Percentiles rank a stretch among this genome's conserved stretches.
phyloP scores from a whole-genome alignment of 2,797 vertebrate genomes.

The Enteromius radiatus region DNA sequence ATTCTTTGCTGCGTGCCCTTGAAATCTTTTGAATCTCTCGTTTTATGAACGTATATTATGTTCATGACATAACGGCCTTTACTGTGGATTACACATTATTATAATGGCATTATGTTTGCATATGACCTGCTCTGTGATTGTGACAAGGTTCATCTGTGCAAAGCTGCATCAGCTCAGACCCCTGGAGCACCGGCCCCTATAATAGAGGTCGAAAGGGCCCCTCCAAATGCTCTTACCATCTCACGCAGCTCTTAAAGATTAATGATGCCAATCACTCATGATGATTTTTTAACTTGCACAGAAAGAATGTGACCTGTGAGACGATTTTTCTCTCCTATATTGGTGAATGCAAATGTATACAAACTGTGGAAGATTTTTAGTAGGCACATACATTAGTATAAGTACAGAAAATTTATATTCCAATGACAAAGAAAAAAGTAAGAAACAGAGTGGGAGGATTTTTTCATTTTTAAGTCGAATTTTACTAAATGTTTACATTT shows the following conservation, averaged over 20 bases:
- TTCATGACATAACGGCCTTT: slow-evolving; percentile 3
- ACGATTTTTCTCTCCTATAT: background rate
- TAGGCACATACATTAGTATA: background rate
- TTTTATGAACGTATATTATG: background rate
- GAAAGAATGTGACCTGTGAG: background rate
- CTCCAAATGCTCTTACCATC: slow-evolving; percentile 33
- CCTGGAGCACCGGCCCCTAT: slow-evolving; percentile 47
- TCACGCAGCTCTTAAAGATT: slow-evolving; percentile 39
- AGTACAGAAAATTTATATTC: background rate
- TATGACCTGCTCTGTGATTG: slow-evolving; percentile 27
- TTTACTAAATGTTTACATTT: background rate
- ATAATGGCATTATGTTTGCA: slow-evolving; percentile 17
- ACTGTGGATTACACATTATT: slow-evolving; percentile 23
- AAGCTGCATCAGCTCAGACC: slow-evolving; percentile 49
- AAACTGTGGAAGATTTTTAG: background rate
- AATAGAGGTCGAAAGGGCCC: slow-evolving; percentile 42
- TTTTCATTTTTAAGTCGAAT: background rate
- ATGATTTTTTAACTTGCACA: background rate
- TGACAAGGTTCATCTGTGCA: slow-evolving; percentile 38
- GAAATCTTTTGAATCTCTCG: background rate
- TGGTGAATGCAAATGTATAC: background rate
- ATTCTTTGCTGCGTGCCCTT: slow-evolving; percentile 23
- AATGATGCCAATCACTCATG: slow-evolving; percentile 29
- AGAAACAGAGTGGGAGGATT: background rate
- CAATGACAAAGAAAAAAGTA: background rate